Evolutionary conservation across 2,113 vertebrate genomes (phyloP).

Genomic region (Chiloscyllium plagiosum): DNA sequence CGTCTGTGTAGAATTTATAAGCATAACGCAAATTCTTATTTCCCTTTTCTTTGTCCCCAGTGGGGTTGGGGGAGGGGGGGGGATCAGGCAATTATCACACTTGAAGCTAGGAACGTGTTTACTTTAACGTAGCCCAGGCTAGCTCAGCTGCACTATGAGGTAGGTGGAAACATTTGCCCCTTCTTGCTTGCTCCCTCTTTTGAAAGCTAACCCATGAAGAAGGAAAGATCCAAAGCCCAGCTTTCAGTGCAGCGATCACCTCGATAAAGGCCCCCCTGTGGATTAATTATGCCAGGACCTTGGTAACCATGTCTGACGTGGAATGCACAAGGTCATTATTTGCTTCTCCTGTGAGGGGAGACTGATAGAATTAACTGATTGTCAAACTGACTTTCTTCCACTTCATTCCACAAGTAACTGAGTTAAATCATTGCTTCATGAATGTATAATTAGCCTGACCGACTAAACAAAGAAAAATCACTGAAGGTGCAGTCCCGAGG

Average conservation of each 20-base stretch:
- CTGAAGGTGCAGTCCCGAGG: not conserved
- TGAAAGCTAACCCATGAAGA: not conserved
- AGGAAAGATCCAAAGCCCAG: not conserved
- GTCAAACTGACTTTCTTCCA: not conserved
- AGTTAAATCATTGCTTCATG: not conserved
- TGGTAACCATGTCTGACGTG: not conserved
- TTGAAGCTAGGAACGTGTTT: not conserved
- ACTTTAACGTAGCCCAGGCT: not conserved
- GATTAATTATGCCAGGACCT: not conserved
- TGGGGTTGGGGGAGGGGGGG: too few species aligned
- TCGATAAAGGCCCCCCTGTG: not conserved
- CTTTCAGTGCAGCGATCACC: not conserved
- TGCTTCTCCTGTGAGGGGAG: not conserved
- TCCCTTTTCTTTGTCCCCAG: not conserved
- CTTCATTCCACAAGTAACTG: not conserved
- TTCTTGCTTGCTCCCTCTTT: not conserved
- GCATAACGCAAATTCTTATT: not conserved
- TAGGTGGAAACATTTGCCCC: not conserved
- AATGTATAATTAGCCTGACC: not conserved
- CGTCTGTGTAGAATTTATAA: not conserved
- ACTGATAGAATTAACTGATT: conserved; percentile 21
- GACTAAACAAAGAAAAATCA: not conserved
- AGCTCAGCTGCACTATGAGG: not conserved
- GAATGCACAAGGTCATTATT: not conserved
- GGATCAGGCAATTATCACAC: not conserved